Conservation (phyloP, 2,113 vertebrate species). For the Nothobranchius furzeri region DNA sequence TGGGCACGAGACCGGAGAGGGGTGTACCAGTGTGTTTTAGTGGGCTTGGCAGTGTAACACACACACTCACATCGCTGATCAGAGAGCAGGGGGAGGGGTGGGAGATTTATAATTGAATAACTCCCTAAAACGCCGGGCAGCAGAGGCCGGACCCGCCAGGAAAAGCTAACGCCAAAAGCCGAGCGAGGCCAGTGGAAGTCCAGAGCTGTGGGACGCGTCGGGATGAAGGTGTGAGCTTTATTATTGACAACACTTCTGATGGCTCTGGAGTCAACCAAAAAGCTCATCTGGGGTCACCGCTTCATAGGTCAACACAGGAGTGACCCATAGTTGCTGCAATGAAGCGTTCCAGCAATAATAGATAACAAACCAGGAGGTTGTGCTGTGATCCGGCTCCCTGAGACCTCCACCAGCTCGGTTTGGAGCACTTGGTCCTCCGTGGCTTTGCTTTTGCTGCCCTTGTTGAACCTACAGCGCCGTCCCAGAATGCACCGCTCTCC, state of each 20-base stretch:
- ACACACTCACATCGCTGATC: conserved; percentile 24
- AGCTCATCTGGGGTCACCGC: not conserved
- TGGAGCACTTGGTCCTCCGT: not conserved
- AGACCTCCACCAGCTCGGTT: not conserved
- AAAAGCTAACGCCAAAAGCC: conserved; percentile 68
- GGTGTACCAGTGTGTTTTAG: conserved; percentile 65
- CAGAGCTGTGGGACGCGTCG: conserved; percentile 48
- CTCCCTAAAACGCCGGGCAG: conserved; percentile 71
- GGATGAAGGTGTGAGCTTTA: conserved; percentile 62
- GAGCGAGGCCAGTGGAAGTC: conserved; percentile 60
- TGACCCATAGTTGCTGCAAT: not conserved
- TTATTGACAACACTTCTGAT: conserved; percentile 31
- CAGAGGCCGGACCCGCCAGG: conserved; percentile 63
- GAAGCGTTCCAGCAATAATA: not conserved
- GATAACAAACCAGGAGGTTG: not conserved
- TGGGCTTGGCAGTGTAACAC: conserved; percentile 63
- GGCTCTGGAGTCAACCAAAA: too few relatives aligned
- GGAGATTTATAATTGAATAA: conserved; percentile 80
- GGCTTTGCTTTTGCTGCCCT: conserved; percentile 56
- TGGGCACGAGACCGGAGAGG: conserved; percentile 65
- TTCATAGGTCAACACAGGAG: too few relatives aligned
- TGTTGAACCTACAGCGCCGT: conserved; percentile 43
- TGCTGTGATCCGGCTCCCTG: not conserved
- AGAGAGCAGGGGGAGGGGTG: conserved; percentile 42
- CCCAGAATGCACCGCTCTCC: conserved; percentile 66